Evolutionary conservation across 2,797 vertebrate species (phyloP).

Genomic region (Amblyraja radiata): DNA sequence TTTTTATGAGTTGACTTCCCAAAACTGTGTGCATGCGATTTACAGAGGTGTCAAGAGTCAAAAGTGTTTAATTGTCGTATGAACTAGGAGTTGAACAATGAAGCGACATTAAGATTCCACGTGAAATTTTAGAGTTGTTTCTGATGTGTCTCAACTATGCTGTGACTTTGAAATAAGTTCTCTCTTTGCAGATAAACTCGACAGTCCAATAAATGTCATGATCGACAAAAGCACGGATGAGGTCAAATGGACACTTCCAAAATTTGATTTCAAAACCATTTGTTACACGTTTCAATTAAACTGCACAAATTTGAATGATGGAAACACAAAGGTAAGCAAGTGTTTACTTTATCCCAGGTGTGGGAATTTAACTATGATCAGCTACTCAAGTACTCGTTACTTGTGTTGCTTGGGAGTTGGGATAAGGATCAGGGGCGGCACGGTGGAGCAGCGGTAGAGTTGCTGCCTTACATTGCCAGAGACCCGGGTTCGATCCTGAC

Average conservation of each 20-base stretch:
- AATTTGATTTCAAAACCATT: fast-evolving
- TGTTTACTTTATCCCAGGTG: background rate
- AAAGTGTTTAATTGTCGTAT: no score
- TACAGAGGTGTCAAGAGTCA: no score
- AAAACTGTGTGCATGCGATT: background rate
- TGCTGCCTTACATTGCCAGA: no score
- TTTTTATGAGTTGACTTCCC: background rate
- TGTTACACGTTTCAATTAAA: slow-evolving; percentile 18
- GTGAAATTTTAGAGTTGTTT: background rate
- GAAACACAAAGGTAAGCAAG: background rate
- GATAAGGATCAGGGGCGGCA: no score
- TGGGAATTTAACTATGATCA: background rate
- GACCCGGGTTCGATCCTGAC: no score
- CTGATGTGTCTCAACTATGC: background rate
- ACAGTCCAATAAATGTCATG: background rate
- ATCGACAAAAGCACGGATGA: background rate
- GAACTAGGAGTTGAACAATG: no score
- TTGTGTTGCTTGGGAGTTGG: no score
- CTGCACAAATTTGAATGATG: background rate
- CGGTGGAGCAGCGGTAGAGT: no score
- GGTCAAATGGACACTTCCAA: background rate
- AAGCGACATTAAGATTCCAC: background rate
- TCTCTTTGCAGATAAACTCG: background rate
- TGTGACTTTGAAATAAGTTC: background rate
- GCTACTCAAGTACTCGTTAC: no score